A percentile compares a stretch with the other conserved stretches of the same genome.
These are phyloP conservation scores for Heliopora coerulea DNA, from an alignment of 92 coral and sea anemone species.

Conservation along the genomic window DNA sequence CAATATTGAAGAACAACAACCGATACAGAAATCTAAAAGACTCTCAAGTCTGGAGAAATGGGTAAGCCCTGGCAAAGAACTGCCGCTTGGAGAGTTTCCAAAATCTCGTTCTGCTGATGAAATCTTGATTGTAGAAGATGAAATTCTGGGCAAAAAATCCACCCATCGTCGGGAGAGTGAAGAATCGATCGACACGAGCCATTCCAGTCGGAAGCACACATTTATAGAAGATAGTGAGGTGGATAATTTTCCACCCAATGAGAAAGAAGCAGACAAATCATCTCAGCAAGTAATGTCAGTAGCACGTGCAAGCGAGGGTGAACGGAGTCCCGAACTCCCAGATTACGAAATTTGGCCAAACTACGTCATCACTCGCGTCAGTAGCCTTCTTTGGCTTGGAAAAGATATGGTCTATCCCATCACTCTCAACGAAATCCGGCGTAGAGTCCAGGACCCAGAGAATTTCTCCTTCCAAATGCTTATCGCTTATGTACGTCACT, in stretches of 20 bases:
- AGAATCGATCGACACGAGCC: not conserved
- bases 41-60: not conserved
- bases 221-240: constrained; percentile 1
- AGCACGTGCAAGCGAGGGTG: not conserved
- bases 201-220: not conserved
- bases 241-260: constrained; percentile 15
- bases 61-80: too few species aligned
- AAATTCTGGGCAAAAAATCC: not conserved
- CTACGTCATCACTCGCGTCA: constrained; percentile 29
- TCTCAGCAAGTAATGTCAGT: not conserved
- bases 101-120: too few species aligned
- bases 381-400: constrained; percentile 25
- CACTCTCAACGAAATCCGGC: constrained; percentile 20
- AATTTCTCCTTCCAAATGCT: constrained; percentile 44
- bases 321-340: not conserved
- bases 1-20: not conserved
- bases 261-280: constrained; percentile 6
- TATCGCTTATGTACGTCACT: constrained; percentile 38
- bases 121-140: not conserved
- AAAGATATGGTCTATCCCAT: constrained; percentile 27
- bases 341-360: constrained; percentile 10
- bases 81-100: too few species aligned
- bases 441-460: constrained; percentile 34
- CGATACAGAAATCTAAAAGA: not conserved
- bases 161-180: not conserved